Percentiles rank a stretch among this genome's conserved stretches.
Evolutionary conservation across 2,888 invertebrate species (phyloP).

Genomic region (Meta bourneti): DNA sequence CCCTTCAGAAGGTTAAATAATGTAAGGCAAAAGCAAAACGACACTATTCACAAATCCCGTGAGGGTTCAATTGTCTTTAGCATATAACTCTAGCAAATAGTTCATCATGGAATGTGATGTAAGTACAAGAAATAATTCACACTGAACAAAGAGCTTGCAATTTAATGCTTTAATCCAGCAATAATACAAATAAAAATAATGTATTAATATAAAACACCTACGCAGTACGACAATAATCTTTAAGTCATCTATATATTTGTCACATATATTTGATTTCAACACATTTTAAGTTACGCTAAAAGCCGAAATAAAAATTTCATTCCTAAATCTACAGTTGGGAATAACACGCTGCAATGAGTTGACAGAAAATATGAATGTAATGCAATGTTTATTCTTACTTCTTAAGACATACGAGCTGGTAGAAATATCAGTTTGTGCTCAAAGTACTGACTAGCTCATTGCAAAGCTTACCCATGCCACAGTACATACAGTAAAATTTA

Average conservation of each 20-base stretch:
- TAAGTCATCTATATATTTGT: conserved; percentile 6
- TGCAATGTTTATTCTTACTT: conserved; percentile 4
- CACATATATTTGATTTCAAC: neutral
- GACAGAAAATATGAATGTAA: neutral
- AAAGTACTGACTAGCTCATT: conserved; percentile 35
- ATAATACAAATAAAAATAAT: conserved; percentile 30
- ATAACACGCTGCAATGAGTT: neutral
- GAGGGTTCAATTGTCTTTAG: too few relatives aligned
- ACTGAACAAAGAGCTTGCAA: neutral
- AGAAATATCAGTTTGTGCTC: neutral
- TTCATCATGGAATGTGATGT: too few relatives aligned
- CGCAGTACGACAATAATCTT: conserved; percentile 11
- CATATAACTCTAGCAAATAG: too few relatives aligned
- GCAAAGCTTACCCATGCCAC: conserved; percentile 2
- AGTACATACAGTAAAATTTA: conserved; percentile 7
- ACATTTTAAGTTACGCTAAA: neutral
- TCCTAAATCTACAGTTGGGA: conserved; percentile 7
- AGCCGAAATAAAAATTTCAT: conserved; percentile 9
- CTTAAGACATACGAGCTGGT: neutral
- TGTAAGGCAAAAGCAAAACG: too few relatives aligned
- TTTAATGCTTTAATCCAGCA: conserved; percentile 32
- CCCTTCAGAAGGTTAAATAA: too few relatives aligned
- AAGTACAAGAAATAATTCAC: neutral
- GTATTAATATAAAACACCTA: conserved; percentile 5
- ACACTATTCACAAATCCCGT: too few relatives aligned